Evolutionary conservation across 2,888 invertebrate genomes (phyloP).

Genomic region (Ormyrus labotus): DNA sequence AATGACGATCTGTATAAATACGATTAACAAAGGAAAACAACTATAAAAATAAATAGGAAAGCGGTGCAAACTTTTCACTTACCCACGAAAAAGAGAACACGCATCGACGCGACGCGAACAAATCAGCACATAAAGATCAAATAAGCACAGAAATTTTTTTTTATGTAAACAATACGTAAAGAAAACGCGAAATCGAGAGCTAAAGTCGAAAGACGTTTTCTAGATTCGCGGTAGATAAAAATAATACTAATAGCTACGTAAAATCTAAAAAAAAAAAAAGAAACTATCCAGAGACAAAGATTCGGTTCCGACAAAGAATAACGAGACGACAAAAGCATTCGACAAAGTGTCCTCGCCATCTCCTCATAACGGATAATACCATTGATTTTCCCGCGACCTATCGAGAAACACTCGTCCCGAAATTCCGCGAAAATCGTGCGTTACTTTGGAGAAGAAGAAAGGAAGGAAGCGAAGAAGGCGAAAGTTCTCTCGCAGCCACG

Average conservation of each 20-base stretch:
- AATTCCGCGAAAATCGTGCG: not conserved
- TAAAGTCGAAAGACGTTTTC: constrained; percentile 1
- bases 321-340: not conserved
- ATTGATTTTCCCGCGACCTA: constrained; percentile 25
- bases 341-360: constrained; percentile 36
- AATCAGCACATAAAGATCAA: constrained; percentile 45
- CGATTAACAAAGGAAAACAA: constrained; percentile 33
- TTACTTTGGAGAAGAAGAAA: constrained; percentile 24
- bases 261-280: constrained; percentile 3
- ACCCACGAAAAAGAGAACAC: constrained; percentile 29
- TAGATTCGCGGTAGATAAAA: constrained; percentile 20
- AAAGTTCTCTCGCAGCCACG: constrained; percentile 45
- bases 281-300: not conserved
- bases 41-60: constrained; percentile 19
- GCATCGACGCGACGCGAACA: constrained; percentile 43
- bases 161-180: constrained; percentile 24
- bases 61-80: constrained; percentile 51
- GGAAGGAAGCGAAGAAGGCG: constrained; percentile 6
- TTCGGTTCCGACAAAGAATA: constrained; percentile 12
- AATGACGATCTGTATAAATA: constrained; percentile 57
- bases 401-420: constrained; percentile 3
- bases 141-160: constrained; percentile 34
- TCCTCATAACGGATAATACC: constrained; percentile 12
- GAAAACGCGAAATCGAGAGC: not conserved
- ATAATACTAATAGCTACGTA: constrained; percentile 13